Evolutionary conservation across 2,888 invertebrate genomes (phyloP), one percentile per base, ranked within the genome.

Genomic region (Gastrophysa polygoni): DNA sequence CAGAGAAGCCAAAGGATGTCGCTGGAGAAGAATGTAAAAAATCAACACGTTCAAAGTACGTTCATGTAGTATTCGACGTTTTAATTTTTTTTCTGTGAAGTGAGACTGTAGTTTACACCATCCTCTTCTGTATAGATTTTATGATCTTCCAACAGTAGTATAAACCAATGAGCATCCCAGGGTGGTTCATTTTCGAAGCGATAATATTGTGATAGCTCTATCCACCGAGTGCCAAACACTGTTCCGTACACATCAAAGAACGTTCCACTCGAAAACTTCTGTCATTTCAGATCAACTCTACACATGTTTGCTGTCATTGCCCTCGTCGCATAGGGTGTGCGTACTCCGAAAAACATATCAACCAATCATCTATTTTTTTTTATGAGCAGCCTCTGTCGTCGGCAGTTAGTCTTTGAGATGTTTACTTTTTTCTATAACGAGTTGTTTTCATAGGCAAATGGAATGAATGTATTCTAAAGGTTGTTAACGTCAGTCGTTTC

Each of bases 301-400:
- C 78, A 77, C 73, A 74, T 77, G 76, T 77, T 73, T 66, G 67
- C 75, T 75, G 76, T 75, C 75, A 69, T 71, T 74, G 71, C 69
- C 73, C 70, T 70, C 71, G 65, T 68, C 71, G 51, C 16, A 63
- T 11, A 6, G 52, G 52, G 52, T 52, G 52, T 57, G 50, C 38
- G 49, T 14, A 38, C 56, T 54, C 46, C 60, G 65, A 71, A 70
- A 67, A 67, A 64, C 64, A 64, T 64, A 54, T 48, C 52, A 50
- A 61, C n/a, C 63, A 61, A 38, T 34, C 38, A 51, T 17, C 8
- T 29, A 10, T 43, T 43, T 7, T 24, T 54, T 54, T 54, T 29
- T 16, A 44, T 18, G 43, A 21, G 28, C n/a, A n/a, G n/a, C 20
- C 16, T 17, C 24, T 43, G 14, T 54, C 24, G 16, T 24, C n/a